phyloP scores from a whole-genome alignment of 2,888 invertebrate genomes.

The Hirtodrosophila histrioides region DNA sequence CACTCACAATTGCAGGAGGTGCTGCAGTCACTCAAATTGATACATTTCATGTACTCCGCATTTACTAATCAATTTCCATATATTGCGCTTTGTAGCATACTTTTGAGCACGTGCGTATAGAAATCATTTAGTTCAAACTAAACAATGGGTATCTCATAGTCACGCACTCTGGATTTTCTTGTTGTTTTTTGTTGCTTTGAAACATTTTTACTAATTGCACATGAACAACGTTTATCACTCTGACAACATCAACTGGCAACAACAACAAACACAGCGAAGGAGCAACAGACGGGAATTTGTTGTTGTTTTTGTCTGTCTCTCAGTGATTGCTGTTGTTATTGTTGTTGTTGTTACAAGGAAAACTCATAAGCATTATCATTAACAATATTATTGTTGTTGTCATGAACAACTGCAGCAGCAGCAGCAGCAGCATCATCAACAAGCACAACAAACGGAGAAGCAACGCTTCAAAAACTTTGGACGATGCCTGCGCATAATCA shows the following conservation, averaged over 20 bases:
- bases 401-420: slow-evolving; percentile 49
- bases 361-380: slow-evolving; percentile 81
- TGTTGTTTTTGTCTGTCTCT: slow-evolving; percentile 15
- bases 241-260: slow-evolving; percentile 56
- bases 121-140: not conserved
- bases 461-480: slow-evolving; percentile 27
- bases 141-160: slow-evolving; percentile 22
- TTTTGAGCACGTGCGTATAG: not conserved
- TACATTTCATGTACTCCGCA: too few relatives aligned
- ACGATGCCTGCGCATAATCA: slow-evolving; percentile 75
- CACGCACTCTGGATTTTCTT: not conserved
- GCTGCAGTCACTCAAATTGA: too few relatives aligned
- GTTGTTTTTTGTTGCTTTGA: slow-evolving; percentile 30
- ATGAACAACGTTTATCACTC: slow-evolving; percentile 79
- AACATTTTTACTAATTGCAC: slow-evolving; percentile 78
- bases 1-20: too few relatives aligned
- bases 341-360: slow-evolving; percentile 62
- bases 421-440: slow-evolving; percentile 65
- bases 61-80: too few relatives aligned
- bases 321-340: slow-evolving; percentile 23
- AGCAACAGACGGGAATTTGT: slow-evolving; percentile 22
- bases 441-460: slow-evolving; percentile 64
- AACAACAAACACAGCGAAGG: slow-evolving; percentile 28
- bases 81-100: not conserved
- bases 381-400: slow-evolving; percentile 82